Percentiles rank a stretch among this genome's conserved stretches.
Conservation (phyloP, 2,113 vertebrate genomes). For the Percopsis transmontana region DNA sequence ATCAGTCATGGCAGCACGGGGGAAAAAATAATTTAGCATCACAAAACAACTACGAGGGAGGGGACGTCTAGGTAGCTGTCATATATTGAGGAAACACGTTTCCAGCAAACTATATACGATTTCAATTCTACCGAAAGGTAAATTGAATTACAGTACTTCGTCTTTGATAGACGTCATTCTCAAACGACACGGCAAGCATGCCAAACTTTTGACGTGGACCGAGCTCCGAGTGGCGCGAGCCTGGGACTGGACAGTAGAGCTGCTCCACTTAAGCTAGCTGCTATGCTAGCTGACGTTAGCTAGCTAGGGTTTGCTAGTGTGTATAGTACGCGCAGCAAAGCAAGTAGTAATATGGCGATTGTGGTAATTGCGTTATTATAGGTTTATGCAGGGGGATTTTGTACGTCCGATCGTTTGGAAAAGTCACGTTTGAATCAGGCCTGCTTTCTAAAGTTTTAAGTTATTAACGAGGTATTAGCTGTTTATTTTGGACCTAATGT, state of each 20-base stretch:
- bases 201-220: conserved; percentile 48
- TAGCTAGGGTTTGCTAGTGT: conserved; percentile 40
- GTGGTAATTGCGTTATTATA: no score
- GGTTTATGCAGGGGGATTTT: no score
- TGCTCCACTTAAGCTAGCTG: conserved; percentile 11
- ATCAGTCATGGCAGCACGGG: conserved; percentile 59
- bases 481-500: no score
- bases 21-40: conserved; percentile 62
- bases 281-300: conserved; percentile 38
- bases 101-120: conserved; percentile 45
- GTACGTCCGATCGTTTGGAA: conserved; percentile 38
- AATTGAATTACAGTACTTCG: conserved; percentile 20
- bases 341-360: not conserved
- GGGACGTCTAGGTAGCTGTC: conserved; percentile 78
- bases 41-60: conserved; percentile 30
- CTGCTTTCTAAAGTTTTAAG: conserved; percentile 9
- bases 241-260: not conserved
- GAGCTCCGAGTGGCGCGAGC: conserved; percentile 4
- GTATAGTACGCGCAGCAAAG: conserved; percentile 2
- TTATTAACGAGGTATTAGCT: not conserved
- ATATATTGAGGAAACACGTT: conserved; percentile 79
- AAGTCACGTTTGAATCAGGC: conserved; percentile 70
- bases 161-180: not conserved
- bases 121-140: conserved; percentile 69
- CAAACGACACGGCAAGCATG: conserved; percentile 20